Percentiles rank a stretch among this genome's conserved stretches.
phyloP scores from a whole-genome alignment of 2,113 vertebrate species.

The Aviceda subcristata region DNA sequence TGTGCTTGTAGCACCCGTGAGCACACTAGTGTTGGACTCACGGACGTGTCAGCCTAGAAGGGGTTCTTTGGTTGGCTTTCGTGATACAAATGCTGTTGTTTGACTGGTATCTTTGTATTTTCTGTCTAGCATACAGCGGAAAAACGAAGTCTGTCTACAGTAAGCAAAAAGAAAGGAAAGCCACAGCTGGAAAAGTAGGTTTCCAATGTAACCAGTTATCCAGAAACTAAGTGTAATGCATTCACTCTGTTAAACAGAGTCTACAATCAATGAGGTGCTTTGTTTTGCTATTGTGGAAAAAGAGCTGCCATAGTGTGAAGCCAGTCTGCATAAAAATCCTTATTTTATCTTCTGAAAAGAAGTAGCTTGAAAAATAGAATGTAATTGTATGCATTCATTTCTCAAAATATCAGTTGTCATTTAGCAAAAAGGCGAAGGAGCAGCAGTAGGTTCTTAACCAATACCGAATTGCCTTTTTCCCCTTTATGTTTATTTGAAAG shows the following conservation, averaged over 20 bases:
- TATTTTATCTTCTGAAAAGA: neutral
- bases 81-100: neutral
- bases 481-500: neutral
- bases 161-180: constrained; percentile 80
- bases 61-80: neutral
- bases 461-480: neutral
- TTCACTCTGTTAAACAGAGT: neutral
- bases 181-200: constrained; percentile 79
- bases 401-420: neutral
- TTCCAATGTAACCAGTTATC: neutral
- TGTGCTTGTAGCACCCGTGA: neutral
- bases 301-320: neutral
- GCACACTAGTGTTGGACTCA: neutral
- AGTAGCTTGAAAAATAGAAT: neutral
- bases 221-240: neutral
- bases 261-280: neutral
- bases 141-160: constrained; percentile 67
- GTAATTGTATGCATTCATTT: neutral
- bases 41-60: neutral
- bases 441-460: neutral
- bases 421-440: neutral
- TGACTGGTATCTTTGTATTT: constrained; percentile 8
- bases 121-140: constrained; percentile 72
- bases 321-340: neutral
- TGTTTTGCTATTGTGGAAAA: neutral